Evolutionary conservation across 2,113 vertebrate genomes (phyloP), one percentile per base, ranked within the genome.

Genomic region (Semnornis frantzii): DNA sequence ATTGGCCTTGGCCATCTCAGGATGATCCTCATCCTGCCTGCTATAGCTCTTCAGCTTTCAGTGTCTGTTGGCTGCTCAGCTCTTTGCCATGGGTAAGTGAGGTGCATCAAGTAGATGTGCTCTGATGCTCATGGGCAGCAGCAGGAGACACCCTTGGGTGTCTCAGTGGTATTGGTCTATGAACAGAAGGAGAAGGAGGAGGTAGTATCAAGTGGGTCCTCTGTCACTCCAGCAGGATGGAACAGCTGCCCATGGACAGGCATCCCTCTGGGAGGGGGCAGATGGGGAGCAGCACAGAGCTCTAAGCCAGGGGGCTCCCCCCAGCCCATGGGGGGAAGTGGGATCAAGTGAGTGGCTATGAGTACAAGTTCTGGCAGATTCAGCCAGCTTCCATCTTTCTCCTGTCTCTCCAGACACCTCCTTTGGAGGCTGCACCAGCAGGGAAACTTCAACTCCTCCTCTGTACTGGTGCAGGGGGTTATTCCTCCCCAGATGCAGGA

Each of bases 41-140:
- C 52, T 60, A 3, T 1, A 65, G 33, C 65, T 60, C 2, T 34
- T 25, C 27, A 33, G 34, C 14, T 39, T 30, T 34, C 54, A 12
- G 5, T 64, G 19, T 78, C 70, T 65, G 20, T 65, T 14, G 23
- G 7, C n/a, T 5, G 5, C 20, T 17, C 30, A 72, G 30, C 28
- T 2, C 0, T 46, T 46, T 55, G 68, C 68, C 0, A 0, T 0
- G 5, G 37, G 8, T 5, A 4, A 0, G 2, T 23, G 24, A 34
- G 28, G 7, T 33, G 28, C 39, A n/a, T 11, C 1, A 5, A 37
- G 34, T 4, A 58, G 13, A 12, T 52, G 42, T 28, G 78, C 34
- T 27, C 74, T 28, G 39, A 42, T 81, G 65, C 19, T 75, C 12
- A 15, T 1, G 8, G 24, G 54, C 59, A 75, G 83, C 54, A 66